Conservation (phyloP, 2,888 invertebrate species). For the Aromia moschata region DNA sequence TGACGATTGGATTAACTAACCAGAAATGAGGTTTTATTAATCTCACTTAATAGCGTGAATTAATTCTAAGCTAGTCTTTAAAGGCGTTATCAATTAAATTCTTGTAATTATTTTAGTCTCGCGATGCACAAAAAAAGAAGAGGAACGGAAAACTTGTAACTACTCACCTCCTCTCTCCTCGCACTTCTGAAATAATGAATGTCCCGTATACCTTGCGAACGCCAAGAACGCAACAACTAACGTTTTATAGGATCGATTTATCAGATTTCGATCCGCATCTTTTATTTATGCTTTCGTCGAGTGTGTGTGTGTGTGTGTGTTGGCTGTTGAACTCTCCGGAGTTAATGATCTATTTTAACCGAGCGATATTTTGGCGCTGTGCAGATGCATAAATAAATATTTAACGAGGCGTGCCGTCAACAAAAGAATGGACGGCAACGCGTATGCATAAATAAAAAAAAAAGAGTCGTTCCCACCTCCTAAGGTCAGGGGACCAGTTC, state of each 20-base stretch:
- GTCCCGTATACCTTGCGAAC: neutral
- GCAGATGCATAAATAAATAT: slow-evolving; percentile 14
- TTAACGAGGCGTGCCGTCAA: slow-evolving; percentile 1
- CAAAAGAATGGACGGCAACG: neutral
- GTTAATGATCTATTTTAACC: slow-evolving; percentile 12
- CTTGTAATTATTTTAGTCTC: no score
- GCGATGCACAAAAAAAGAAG: no score
- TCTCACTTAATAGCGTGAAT: no score
- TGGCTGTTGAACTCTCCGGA: slow-evolving; percentile 14
- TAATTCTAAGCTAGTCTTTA: no score
- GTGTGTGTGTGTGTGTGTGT: no score
- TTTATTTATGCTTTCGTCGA: slow-evolving; percentile 7
- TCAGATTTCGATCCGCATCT: slow-evolving; percentile 18
- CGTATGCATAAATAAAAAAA: slow-evolving; percentile 1
- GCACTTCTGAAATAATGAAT: no score
- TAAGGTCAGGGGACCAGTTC: slow-evolving; percentile 1
- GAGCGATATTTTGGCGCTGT: slow-evolving; percentile 3
- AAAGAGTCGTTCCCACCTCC: no score
- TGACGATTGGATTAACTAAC: no score
- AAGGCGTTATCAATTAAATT: no score
- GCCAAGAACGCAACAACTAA: neutral
- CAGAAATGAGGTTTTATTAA: no score
- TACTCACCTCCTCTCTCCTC: no score
- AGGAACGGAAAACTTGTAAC: no score
- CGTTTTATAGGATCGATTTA: neutral